Evolutionary conservation across 2,888 invertebrate genomes (phyloP).

Genomic region (Eugnorisma glareosa): DNA sequence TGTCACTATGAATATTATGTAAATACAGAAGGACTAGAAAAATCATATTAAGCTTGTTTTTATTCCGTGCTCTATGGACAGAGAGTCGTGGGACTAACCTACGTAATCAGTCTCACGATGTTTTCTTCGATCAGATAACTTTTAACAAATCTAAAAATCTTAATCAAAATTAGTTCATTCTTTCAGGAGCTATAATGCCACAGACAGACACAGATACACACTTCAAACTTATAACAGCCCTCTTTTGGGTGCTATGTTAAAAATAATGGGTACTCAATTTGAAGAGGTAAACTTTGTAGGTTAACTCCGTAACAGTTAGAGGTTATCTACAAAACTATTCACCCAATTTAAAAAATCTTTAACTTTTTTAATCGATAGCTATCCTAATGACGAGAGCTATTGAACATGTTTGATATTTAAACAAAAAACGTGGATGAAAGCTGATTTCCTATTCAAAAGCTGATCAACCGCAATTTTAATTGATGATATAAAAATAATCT

Average conservation of each 20-base stretch:
- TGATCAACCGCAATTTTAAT: neutral
- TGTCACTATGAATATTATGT: neutral
- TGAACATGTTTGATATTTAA: neutral
- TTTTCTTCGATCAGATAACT: neutral
- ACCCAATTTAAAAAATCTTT: neutral
- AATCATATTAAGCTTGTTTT: neutral
- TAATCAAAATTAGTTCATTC: too few species aligned
- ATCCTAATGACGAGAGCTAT: neutral
- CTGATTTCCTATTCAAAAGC: neutral
- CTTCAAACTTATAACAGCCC: too few species aligned
- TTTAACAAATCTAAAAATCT: neutral
- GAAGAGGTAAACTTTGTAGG: neutral
- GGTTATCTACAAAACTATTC: neutral
- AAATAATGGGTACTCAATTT: neutral
- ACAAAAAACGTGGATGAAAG: rapidly evolving
- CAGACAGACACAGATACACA: too few species aligned
- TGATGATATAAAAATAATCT: neutral
- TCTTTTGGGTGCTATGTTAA: too few species aligned
- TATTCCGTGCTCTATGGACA: neutral
- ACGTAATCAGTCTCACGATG: neutral
- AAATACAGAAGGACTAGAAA: conserved; percentile 14
- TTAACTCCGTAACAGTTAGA: neutral
- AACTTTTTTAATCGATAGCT: neutral
- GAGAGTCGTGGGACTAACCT: neutral
- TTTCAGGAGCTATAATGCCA: too few species aligned